Percentiles rank a stretch among this genome's conserved stretches.
Conservation (phyloP, 2,113 vertebrate species). For the Antidorcas marsupialis region DNA sequence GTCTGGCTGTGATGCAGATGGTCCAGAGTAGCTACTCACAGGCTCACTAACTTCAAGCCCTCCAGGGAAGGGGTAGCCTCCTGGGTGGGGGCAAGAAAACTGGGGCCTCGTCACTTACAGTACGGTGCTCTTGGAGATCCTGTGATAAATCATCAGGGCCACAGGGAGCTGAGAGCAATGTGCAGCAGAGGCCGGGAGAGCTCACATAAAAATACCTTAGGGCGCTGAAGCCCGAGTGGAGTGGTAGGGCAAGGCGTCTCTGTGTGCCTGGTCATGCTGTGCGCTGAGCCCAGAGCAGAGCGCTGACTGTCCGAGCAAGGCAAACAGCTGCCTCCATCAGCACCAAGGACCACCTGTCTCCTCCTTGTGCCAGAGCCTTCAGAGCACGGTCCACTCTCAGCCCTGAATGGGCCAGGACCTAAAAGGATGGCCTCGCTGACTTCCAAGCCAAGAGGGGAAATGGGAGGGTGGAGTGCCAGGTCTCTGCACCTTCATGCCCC, state of each 20-base stretch:
- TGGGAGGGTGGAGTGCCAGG: rapidly evolving
- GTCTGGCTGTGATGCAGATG: background rate
- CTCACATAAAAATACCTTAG: background rate
- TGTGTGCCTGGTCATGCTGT: too few species aligned
- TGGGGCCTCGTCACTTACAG: background rate
- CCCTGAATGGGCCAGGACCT: background rate
- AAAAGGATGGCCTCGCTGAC: background rate
- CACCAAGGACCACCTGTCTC: rapidly evolving
- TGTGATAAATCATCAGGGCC: too few species aligned
- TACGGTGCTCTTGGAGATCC: background rate
- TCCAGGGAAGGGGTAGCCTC: background rate
- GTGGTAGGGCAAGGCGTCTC: rapidly evolving
- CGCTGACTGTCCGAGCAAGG: rapidly evolving
- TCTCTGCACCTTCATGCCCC: rapidly evolving
- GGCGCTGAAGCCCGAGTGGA: rapidly evolving
- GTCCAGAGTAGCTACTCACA: background rate
- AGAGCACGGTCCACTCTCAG: rapidly evolving
- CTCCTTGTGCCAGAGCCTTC: background rate
- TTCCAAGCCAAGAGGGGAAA: background rate
- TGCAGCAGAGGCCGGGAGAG: background rate
- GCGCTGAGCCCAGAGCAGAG: rapidly evolving
- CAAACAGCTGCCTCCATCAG: background rate
- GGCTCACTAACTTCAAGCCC: background rate
- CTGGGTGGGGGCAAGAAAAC: background rate
- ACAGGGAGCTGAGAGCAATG: rapidly evolving